Percentiles rank a stretch among this genome's conserved stretches.
phyloP scores from a whole-genome alignment of 2,888 invertebrate species.

The Brachypterus glaber region DNA sequence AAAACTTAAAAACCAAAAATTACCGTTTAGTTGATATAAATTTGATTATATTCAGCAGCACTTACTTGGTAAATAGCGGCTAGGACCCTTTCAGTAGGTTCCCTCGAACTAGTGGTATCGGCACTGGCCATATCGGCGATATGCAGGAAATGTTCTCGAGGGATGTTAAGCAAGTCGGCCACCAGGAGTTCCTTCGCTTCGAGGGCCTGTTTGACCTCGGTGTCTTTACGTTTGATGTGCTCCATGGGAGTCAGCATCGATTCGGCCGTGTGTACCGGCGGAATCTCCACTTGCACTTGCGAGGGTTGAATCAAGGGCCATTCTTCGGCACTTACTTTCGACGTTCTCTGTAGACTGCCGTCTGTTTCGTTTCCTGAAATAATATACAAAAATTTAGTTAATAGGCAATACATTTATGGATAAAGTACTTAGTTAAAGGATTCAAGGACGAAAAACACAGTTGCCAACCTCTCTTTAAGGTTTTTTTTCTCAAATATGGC shows the following conservation, averaged over 20 bases:
- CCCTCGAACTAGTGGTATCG: constrained; percentile 23
- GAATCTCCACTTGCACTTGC: constrained; percentile 63
- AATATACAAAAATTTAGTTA: no score
- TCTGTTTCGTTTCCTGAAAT: no score
- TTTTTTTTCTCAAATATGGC: no score
- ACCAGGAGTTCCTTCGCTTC: constrained; percentile 65
- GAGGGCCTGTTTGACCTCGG: constrained; percentile 57
- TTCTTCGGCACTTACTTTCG: constrained; percentile 50
- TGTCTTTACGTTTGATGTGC: constrained; percentile 62
- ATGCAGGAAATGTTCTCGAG: constrained; percentile 57
- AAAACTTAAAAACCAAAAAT: no score
- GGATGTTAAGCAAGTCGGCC: constrained; percentile 67
- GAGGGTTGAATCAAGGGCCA: constrained; percentile 59
- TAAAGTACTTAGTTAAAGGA: no score
- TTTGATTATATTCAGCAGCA: constrained; percentile 3
- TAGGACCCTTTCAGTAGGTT: constrained; percentile 60
- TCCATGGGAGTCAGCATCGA: constrained; percentile 73
- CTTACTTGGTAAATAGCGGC: constrained; percentile 54
- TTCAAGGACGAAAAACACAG: no score
- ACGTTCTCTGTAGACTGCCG: constrained; percentile 38
- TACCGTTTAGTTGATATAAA: constrained; percentile 4
- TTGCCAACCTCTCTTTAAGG: no score
- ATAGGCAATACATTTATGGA: no score
- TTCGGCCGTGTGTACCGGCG: constrained; percentile 65
- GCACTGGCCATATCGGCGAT: constrained; percentile 53